These are phyloP conservation scores for Urocynchramus pylzowi DNA, from an alignment of 2,113 vertebrate species.

Conservation along the genomic window DNA sequence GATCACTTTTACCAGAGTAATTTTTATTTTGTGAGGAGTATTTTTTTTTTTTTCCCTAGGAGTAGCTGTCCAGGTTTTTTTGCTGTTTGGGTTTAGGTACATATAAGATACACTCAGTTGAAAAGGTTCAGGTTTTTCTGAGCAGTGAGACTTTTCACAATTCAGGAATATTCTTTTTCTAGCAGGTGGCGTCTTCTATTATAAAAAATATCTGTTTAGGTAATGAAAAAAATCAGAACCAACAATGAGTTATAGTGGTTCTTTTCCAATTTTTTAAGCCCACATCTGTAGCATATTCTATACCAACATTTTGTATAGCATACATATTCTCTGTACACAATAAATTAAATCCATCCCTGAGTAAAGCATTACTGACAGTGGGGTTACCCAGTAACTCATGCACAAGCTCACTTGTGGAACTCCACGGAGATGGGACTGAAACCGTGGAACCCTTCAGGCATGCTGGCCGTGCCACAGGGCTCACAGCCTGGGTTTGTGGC, in stretches of 20 bases:
- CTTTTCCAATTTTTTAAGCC: neutral
- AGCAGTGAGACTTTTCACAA: neutral
- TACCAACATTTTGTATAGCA: neutral
- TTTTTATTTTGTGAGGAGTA: neutral
- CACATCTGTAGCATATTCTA: neutral
- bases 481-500: neutral
- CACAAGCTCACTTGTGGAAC: neutral
- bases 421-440: neutral
- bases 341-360: neutral
- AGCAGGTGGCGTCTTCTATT: neutral
- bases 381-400: neutral
- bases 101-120: neutral
- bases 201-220: neutral
- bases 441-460: neutral
- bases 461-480: neutral
- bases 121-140: constrained; percentile 15
- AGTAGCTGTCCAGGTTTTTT: neutral
- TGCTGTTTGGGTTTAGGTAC: neutral
- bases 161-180: neutral
- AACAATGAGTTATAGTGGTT: neutral
- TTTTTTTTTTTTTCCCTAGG: neutral
- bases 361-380: neutral
- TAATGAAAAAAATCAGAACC: neutral
- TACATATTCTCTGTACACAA: neutral
- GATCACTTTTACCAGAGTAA: neutral